Conservation (phyloP, 2,888 invertebrate genomes). For the Hirtodrosophila alboralis region DNA sequence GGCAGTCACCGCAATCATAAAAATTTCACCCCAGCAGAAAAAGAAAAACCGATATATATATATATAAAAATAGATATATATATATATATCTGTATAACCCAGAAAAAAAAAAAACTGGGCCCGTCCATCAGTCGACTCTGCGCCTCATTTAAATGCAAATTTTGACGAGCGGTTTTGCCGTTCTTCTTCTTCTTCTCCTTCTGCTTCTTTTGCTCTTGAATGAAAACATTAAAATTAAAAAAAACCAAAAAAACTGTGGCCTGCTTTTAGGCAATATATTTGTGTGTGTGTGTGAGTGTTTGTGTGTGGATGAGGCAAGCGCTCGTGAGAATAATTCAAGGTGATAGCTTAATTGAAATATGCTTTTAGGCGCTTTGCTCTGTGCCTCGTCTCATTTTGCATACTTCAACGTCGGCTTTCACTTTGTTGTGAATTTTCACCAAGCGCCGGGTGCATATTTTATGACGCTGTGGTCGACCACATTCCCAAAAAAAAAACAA, state of each 20-base stretch:
- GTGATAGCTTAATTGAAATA: slow-evolving; percentile 83
- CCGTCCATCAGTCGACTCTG: slow-evolving; percentile 66
- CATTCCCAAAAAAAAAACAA: slow-evolving; percentile 34
- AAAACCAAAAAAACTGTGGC: slow-evolving; percentile 49
- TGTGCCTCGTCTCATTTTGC: slow-evolving; percentile 52
- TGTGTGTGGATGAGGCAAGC: slow-evolving; percentile 25
- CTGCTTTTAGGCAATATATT: slow-evolving; percentile 56
- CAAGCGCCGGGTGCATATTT: slow-evolving; percentile 67
- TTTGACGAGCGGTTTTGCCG: slow-evolving; percentile 79
- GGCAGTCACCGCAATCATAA: slow-evolving; percentile 80
- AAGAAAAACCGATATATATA: slow-evolving; percentile 19
- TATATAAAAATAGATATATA: slow-evolving; percentile 5
- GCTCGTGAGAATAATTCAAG: slow-evolving; percentile 81
- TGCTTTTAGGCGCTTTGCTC: slow-evolving; percentile 80
- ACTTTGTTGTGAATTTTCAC: slow-evolving; percentile 61
- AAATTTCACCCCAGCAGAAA: slow-evolving; percentile 62
- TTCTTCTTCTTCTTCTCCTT: slow-evolving; percentile 51
- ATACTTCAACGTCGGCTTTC: slow-evolving; percentile 54
- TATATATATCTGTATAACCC: slow-evolving; percentile 16
- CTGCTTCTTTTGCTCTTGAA: slow-evolving; percentile 58
- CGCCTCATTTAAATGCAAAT: slow-evolving; percentile 84
- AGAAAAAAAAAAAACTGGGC: slow-evolving; percentile 36
- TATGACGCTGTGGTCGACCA: slow-evolving; percentile 68
- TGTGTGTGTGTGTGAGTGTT: slow-evolving; percentile 20
- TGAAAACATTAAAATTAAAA: slow-evolving; percentile 79